phyloP scores from a whole-genome alignment of 2,113 vertebrate species.

The Nannobrachium achirus region DNA sequence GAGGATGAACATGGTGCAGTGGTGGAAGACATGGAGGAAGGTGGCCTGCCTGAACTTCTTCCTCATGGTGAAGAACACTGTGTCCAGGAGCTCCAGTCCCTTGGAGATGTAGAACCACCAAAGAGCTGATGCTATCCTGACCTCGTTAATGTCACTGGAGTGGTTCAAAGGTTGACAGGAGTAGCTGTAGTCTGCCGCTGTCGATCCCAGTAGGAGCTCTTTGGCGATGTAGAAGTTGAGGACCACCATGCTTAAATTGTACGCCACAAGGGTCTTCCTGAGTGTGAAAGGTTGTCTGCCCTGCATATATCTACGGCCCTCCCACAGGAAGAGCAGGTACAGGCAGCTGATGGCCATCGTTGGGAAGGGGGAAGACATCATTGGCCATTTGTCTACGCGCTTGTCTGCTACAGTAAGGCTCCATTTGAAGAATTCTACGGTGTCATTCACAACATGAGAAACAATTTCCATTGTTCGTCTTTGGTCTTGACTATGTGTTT shows the following conservation, averaged over 20 bases:
- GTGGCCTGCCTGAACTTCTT: constrained; percentile 99
- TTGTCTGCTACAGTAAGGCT: constrained; percentile 82
- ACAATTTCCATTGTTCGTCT: too few relatives aligned
- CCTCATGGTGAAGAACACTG: constrained; percentile 97
- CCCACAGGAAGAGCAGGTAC: constrained; percentile 96
- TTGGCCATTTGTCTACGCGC: constrained; percentile 93
- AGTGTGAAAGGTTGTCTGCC: constrained; percentile 91
- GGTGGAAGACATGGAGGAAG: constrained; percentile 98
- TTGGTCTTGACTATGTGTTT: too few relatives aligned
- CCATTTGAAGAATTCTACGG: too few relatives aligned
- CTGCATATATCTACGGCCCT: constrained; percentile 96
- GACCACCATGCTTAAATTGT: constrained; percentile 99
- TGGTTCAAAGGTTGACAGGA: constrained; percentile 96
- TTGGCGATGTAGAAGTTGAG: constrained; percentile 99
- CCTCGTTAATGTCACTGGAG: constrained; percentile 94
- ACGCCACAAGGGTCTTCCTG: constrained; percentile 90
- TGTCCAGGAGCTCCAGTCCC: constrained; percentile 97
- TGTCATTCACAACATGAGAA: too few relatives aligned
- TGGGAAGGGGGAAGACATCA: constrained; percentile 93
- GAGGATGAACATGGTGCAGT: constrained; percentile 98
- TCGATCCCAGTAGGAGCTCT: constrained; percentile 94
- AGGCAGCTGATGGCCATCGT: constrained; percentile 93
- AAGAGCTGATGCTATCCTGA: constrained; percentile 97
- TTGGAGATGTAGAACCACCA: constrained; percentile 99
- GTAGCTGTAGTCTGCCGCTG: constrained; percentile 95